These are phyloP conservation scores for Chironomus riparius DNA, from an alignment of 2,888 invertebrate species.

Conservation along the genomic window DNA sequence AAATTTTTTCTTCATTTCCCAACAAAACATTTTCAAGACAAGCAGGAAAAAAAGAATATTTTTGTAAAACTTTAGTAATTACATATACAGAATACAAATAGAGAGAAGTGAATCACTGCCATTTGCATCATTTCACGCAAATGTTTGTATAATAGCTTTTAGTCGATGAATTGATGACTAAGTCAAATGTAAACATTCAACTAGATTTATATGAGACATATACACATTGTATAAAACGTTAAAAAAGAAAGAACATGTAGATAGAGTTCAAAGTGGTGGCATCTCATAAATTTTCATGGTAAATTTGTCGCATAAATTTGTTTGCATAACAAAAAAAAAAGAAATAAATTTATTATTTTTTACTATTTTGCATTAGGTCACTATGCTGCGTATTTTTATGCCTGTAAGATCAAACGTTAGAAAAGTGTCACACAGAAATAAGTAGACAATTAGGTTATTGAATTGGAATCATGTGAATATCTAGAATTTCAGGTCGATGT, in stretches of 20 bases:
- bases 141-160: background rate
- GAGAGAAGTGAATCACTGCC: background rate
- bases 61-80: too few species aligned
- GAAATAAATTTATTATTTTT: too few species aligned
- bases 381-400: background rate
- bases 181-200: constrained; percentile 3
- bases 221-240: background rate
- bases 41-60: too few species aligned
- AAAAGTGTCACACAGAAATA: too few species aligned
- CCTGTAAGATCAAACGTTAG: too few species aligned
- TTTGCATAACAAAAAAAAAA: background rate
- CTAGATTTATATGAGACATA: background rate
- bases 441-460: too few species aligned
- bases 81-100: too few species aligned
- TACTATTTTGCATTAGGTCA: background rate
- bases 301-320: background rate
- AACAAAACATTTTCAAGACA: background rate
- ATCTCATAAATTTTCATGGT: constrained; percentile 1
- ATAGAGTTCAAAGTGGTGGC: background rate
- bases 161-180: background rate
- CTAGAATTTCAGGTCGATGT: too few species aligned
- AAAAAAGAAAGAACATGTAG: background rate
- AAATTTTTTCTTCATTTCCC: background rate
- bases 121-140: constrained; percentile 6
- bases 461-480: too few species aligned